Evolutionary conservation across 2,113 vertebrate species (phyloP).

Genomic region (Cyanistes caeruleus): DNA sequence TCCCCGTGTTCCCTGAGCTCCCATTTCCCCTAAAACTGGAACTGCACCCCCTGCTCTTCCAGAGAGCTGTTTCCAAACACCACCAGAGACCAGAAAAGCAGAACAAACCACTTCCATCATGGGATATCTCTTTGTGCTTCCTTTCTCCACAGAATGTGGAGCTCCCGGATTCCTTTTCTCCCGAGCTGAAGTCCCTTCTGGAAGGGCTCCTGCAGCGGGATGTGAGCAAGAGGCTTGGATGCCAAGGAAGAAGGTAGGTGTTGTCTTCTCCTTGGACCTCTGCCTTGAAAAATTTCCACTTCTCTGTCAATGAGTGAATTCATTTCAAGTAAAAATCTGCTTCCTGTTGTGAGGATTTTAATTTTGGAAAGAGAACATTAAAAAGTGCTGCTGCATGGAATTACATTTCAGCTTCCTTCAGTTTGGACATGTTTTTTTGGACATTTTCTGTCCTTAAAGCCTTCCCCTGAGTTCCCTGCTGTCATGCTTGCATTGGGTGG

Average conservation of each 20-base stretch:
- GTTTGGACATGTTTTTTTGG: not conserved
- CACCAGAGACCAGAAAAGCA: not conserved
- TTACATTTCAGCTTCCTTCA: not conserved
- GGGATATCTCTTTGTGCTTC: not conserved
- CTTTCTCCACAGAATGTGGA: constrained; percentile 86
- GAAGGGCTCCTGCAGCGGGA: constrained; percentile 93
- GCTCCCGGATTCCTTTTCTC: constrained; percentile 91
- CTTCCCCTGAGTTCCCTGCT: not conserved
- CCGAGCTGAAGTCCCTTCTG: constrained; percentile 90
- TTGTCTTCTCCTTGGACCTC: not conserved
- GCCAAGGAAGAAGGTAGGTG: constrained; percentile 88
- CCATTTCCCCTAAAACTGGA: not conserved
- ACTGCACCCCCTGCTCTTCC: not conserved
- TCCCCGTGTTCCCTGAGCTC: not conserved
- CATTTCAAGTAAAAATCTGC: constrained; percentile 9
- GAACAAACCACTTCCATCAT: fast-evolving
- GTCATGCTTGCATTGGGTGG: not conserved
- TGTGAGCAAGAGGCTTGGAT: constrained; percentile 89
- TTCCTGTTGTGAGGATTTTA: constrained; percentile 6
- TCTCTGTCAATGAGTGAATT: not conserved
- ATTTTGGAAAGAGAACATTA: constrained; percentile 4
- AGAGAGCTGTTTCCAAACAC: not conserved
- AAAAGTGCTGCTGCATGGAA: not conserved
- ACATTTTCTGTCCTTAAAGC: not conserved
- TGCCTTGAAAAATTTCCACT: constrained; percentile 25